A percentile compares a stretch with the other conserved stretches of the same genome.
Conservation (phyloP, 53 echinoderm and acorn worm species). For the Glandiceps talaboti region DNA sequence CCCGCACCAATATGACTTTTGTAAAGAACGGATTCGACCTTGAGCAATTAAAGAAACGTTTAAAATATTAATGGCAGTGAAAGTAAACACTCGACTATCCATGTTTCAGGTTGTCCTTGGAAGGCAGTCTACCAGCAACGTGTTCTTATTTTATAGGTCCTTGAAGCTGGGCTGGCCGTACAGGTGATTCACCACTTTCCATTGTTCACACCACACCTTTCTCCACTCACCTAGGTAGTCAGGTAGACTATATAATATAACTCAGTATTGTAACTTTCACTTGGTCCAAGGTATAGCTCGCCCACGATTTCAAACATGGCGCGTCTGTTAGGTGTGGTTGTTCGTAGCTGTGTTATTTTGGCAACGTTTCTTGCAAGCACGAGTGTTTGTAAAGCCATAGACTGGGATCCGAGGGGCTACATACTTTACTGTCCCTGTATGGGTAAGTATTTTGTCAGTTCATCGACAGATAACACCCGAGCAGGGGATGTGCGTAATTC, state of each 20-base stretch:
- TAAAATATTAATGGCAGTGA: too few species aligned
- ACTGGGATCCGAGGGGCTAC: slow-evolving; percentile 91
- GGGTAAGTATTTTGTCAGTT: slow-evolving; percentile 31
- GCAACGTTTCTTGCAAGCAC: not conserved
- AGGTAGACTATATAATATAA: not conserved
- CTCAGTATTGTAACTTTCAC: not conserved
- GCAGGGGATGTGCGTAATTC: not conserved
- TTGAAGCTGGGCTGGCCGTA: too few species aligned
- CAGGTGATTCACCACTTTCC: not conserved
- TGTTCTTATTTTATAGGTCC: too few species aligned
- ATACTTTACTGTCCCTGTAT: slow-evolving; percentile 89
- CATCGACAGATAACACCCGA: not conserved
- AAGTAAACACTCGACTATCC: too few species aligned
- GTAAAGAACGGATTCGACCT: too few species aligned
- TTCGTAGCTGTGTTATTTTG: not conserved
- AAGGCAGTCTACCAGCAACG: too few species aligned
- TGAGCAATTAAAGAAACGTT: too few species aligned
- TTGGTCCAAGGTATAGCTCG: not conserved
- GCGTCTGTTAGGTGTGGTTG: not conserved
- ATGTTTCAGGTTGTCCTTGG: too few species aligned
- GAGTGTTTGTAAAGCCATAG: slow-evolving; percentile 6
- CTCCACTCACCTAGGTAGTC: not conserved
- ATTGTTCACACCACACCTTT: not conserved
- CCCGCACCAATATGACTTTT: too few species aligned
- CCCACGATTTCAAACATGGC: not conserved